A percentile compares a stretch with the other conserved stretches of the same genome.
phyloP scores from a whole-genome alignment of 2,888 invertebrate species.

The Drosophila setosimentum region DNA sequence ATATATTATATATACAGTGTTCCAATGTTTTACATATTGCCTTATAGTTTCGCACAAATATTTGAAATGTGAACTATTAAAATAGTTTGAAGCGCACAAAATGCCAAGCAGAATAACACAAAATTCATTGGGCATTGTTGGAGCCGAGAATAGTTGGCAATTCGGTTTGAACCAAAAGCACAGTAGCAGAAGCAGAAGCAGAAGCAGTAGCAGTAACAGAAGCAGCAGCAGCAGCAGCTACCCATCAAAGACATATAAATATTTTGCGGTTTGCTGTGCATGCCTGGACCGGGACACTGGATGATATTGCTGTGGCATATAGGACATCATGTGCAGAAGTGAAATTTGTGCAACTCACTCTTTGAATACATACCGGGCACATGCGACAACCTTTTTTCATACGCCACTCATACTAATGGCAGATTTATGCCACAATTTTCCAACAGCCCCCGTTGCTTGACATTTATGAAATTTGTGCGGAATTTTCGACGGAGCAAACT shows the following conservation, averaged over 20 bases:
- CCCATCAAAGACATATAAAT: conserved; percentile 81
- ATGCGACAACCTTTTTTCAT: conserved; percentile 53
- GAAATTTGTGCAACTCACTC: conserved; percentile 19
- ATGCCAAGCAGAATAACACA: conserved; percentile 61
- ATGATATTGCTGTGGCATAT: conserved; percentile 18
- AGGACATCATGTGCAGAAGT: conserved; percentile 58
- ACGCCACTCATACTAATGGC: conserved; percentile 29
- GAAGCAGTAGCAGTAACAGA: neutral
- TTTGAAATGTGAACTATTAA: conserved; percentile 69
- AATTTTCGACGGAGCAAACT: conserved; percentile 57
- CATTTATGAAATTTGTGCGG: conserved; percentile 76
- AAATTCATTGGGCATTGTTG: conserved; percentile 45
- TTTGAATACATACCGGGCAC: conserved; percentile 27
- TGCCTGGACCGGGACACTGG: conserved; percentile 36
- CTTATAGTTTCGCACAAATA: conserved; percentile 58
- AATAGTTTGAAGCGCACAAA: conserved; percentile 70
- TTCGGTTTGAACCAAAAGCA: conserved; percentile 26
- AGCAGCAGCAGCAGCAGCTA: conserved; percentile 23
- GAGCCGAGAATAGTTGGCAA: conserved; percentile 8
- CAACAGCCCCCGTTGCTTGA: conserved; percentile 51
- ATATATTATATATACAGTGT: conserved; percentile 2
- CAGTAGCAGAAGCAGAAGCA: neutral
- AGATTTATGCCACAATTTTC: conserved; percentile 55
- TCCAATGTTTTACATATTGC: conserved; percentile 16
- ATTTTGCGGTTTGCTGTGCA: conserved; percentile 77